Conservation (phyloP, 2,113 vertebrate genomes). For the Brachirus orientalis region DNA sequence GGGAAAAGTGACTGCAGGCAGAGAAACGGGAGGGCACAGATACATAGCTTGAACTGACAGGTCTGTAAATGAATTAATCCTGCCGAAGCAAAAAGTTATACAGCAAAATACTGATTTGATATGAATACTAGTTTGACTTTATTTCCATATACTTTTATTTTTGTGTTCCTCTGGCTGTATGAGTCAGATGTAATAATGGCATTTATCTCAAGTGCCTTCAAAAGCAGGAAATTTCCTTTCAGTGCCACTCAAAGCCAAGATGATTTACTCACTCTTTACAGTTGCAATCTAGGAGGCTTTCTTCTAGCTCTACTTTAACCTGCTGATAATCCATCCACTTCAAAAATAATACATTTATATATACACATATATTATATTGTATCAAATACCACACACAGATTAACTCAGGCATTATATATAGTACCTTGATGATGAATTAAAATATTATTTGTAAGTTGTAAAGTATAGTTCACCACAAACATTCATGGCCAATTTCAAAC, state of each 20-base stretch:
- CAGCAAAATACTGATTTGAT: not conserved
- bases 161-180: not conserved
- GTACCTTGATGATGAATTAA: too few relatives aligned
- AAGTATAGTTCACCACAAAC: too few relatives aligned
- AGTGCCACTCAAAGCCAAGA: not conserved
- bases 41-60: not conserved
- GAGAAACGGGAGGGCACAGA: not conserved
- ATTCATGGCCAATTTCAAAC: too few relatives aligned
- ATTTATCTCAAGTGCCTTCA: constrained; percentile 5
- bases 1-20: not conserved
- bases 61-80: not conserved
- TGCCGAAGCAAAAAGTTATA: not conserved
- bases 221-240: not conserved
- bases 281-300: too few relatives aligned
- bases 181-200: not conserved
- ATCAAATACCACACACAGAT: too few relatives aligned
- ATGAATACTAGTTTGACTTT: too few relatives aligned
- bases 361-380: too few relatives aligned
- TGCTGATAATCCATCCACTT: too few relatives aligned
- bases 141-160: not conserved
- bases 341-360: too few relatives aligned
- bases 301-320: too few relatives aligned
- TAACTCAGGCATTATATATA: too few relatives aligned
- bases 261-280: constrained; percentile 2
- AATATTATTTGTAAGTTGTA: too few relatives aligned